Evolutionary conservation across 2,888 invertebrate species (phyloP).

Genomic region (Chrysotoxum bicinctum): DNA sequence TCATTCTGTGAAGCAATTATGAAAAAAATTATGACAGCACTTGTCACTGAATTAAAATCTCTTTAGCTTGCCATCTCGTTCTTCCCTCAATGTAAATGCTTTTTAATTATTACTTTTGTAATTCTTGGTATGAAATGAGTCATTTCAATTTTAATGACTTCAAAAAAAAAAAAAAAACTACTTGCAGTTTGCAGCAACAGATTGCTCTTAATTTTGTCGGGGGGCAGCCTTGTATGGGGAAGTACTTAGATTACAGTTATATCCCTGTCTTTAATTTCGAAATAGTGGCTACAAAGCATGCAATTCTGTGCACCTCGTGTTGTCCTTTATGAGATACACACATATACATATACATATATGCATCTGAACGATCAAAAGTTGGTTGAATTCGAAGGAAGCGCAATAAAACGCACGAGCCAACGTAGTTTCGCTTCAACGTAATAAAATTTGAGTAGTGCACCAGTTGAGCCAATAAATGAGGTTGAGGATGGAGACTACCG

Average conservation of each 20-base stretch:
- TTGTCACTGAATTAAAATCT: constrained; percentile 32
- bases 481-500: not conserved
- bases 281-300: constrained; percentile 1
- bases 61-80: not conserved
- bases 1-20: constrained; percentile 34
- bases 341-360: not conserved
- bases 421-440: constrained; percentile 41
- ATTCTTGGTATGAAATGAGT: not conserved
- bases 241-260: constrained; percentile 34
- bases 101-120: constrained; percentile 38
- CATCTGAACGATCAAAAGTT: constrained; percentile 15
- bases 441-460: constrained; percentile 56
- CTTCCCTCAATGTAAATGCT: constrained; percentile 16
- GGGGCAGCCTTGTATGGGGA: not conserved
- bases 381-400: constrained; percentile 13
- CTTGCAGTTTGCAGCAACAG: constrained; percentile 14
- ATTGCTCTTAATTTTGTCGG: not conserved
- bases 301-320: not conserved
- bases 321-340: not conserved
- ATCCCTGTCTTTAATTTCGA: constrained; percentile 25
- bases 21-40: constrained; percentile 38
- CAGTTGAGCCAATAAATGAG: constrained; percentile 47
- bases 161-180: not conserved
- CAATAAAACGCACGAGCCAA: constrained; percentile 47
- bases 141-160: not conserved